phyloP scores from a whole-genome alignment of 2,113 vertebrate species.

The Campylomormyrus numenius region DNA sequence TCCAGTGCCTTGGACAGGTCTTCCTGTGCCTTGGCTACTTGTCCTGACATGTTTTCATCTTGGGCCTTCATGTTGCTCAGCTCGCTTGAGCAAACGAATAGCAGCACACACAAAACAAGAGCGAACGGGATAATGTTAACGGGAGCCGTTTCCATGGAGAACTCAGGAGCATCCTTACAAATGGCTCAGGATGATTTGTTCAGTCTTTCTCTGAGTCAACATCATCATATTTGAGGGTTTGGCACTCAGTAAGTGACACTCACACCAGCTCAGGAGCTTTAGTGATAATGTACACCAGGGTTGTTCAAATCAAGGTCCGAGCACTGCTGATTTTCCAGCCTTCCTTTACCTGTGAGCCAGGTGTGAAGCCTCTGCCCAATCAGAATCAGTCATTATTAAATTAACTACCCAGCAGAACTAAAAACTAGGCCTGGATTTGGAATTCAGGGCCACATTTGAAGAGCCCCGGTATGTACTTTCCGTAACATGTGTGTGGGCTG shows the following conservation, averaged over 20 bases:
- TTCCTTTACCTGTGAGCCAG: no score
- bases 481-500: neutral
- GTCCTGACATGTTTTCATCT: conserved; percentile 60
- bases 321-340: no score
- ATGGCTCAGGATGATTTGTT: neutral
- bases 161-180: neutral
- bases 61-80: conserved; percentile 59
- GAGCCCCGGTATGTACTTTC: neutral
- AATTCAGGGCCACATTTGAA: neutral
- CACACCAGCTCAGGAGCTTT: neutral
- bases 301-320: neutral
- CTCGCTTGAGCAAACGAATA: conserved; percentile 56
- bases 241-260: neutral
- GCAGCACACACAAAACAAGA: neutral
- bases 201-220: neutral
- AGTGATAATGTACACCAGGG: neutral
- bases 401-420: neutral
- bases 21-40: conserved; percentile 57
- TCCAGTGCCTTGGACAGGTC: conserved; percentile 59
- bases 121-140: neutral
- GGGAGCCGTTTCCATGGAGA: neutral
- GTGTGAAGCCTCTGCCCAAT: no score
- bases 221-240: neutral
- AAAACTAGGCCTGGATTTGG: neutral
- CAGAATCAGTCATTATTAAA: neutral